Evolutionary conservation across 1,140 invertebrate species (phyloP).

Genomic region (Drosophila pachea): DNA sequence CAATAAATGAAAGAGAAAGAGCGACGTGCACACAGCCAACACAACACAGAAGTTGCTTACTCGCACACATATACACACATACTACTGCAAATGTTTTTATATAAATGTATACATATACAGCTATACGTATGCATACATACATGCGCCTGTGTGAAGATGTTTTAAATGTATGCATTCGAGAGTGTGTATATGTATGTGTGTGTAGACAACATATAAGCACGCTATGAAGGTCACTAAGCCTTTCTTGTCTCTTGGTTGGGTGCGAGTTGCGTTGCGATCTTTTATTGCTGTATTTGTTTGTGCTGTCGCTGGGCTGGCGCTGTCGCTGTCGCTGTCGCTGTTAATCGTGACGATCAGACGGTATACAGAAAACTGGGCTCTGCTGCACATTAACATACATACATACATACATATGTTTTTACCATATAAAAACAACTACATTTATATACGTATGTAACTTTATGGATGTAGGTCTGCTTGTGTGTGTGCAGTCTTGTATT

Average conservation of each 20-base stretch:
- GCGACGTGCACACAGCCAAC: slow-evolving; percentile 33
- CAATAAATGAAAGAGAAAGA: slow-evolving; percentile 56
- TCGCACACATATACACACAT: slow-evolving; percentile 24
- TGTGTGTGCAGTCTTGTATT: slow-evolving; percentile 34
- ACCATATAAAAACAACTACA: slow-evolving; percentile 2
- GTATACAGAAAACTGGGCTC: slow-evolving; percentile 60
- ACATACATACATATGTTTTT: slow-evolving; percentile 5
- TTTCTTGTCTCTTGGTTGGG: slow-evolving; percentile 66
- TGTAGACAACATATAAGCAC: slow-evolving; percentile 53
- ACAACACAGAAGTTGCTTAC: slow-evolving; percentile 42
- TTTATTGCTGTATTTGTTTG: slow-evolving; percentile 47
- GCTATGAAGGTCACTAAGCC: slow-evolving; percentile 76
- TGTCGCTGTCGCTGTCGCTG: slow-evolving; percentile 15
- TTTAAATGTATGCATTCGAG: slow-evolving; percentile 1
- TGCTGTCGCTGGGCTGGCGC: slow-evolving; percentile 15
- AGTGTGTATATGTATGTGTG: slow-evolving; percentile 1
- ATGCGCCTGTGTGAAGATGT: background rate
- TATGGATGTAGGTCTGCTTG: background rate
- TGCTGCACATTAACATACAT: slow-evolving; percentile 36
- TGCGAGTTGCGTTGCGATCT: slow-evolving; percentile 44
- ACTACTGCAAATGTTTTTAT: slow-evolving; percentile 25
- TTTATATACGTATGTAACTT: slow-evolving; percentile 9
- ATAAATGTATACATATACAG: slow-evolving; percentile 8
- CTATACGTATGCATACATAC: background rate
- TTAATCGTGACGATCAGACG: slow-evolving; percentile 63